Evolutionary conservation across 2,888 invertebrate species (phyloP), one percentile per base, ranked within the genome.

Genomic region (Stictocephala bisonia): DNA sequence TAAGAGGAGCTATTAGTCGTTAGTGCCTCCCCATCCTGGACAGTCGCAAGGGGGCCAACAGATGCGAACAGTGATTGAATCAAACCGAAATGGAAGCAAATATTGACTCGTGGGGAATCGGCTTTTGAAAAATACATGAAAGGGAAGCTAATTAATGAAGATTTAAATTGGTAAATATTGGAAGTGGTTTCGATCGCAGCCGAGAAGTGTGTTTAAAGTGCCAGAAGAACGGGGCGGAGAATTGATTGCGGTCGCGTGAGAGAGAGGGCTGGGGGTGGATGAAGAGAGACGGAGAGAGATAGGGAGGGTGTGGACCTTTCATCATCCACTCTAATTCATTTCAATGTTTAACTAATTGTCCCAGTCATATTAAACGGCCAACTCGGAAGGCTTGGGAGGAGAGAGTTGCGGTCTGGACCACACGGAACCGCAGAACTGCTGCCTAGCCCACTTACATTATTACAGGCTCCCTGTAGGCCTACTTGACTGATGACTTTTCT

Each of bases 321-420:
- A 56, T 71, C 58, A 58, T 48, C 64, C 50, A 48, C 73, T 73
- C 70, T 64, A 70, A 69, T 69, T 73, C 69, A 73, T 73, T 69
- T 70, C 73, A 73, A 73, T 73, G 73, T 73, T 73, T 73, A 70
- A 64, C 73, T 73, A 73, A 73, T 73, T 73, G 69, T 73, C 67
- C 58, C 69, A 22, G 56, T 53, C 35, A 68, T n/a, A n/a, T n/a
- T n/a, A n/a, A n/a, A n/a, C n/a, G n/a, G n/a, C n/a, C n/a, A n/a
- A n/a, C n/a, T n/a, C n/a, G n/a, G n/a, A n/a, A n/a, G n/a, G n/a
- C n/a, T n/a, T n/a, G n/a, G n/a, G n/a, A n/a, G n/a, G n/a, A n/a
- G n/a, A n/a, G n/a, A n/a, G n/a, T n/a, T n/a, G n/a, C n/a, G n/a
- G n/a, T n/a, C n/a, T n/a, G n/a, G n/a, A n/a, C n/a, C n/a, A n/a